Conservation (phyloP, 2,113 vertebrate genomes). For the Gadus chalcogrammus region DNA sequence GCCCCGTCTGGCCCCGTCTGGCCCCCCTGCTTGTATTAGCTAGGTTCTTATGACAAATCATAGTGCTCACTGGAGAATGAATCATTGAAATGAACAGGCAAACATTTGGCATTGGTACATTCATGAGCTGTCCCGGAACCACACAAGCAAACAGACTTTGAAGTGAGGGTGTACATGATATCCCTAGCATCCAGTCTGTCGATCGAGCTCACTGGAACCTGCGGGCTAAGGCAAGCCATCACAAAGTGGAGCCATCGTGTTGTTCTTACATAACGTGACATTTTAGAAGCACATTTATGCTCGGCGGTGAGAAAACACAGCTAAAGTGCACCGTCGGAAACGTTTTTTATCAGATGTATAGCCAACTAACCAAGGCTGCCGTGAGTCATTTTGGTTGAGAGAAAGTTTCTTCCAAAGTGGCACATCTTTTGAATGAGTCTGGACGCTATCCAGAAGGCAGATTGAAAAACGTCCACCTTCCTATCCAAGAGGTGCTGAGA, state of each 20-base stretch:
- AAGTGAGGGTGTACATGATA: background rate
- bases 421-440: constrained; percentile 7
- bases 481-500: constrained; percentile 23
- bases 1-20: too few relatives aligned
- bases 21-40: too few relatives aligned
- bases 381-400: background rate
- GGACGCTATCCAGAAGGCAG: constrained; percentile 9
- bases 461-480: constrained; percentile 19
- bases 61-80: too few relatives aligned
- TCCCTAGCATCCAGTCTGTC: constrained; percentile 23
- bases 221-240: constrained; percentile 47
- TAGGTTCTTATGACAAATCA: too few relatives aligned
- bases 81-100: too few relatives aligned
- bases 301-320: constrained; percentile 26
- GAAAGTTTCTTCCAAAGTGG: background rate
- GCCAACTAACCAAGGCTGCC: background rate
- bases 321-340: constrained; percentile 5
- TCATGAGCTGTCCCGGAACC: too few relatives aligned
- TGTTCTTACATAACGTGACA: constrained; percentile 2
- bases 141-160: too few relatives aligned
- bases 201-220: constrained; percentile 45
- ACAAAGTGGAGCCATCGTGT: background rate
- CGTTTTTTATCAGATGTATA: background rate
- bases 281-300: constrained; percentile 41
- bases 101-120: too few relatives aligned